Evolutionary conservation across 2,888 invertebrate species (phyloP).

Genomic region (Hedya salicella): DNA sequence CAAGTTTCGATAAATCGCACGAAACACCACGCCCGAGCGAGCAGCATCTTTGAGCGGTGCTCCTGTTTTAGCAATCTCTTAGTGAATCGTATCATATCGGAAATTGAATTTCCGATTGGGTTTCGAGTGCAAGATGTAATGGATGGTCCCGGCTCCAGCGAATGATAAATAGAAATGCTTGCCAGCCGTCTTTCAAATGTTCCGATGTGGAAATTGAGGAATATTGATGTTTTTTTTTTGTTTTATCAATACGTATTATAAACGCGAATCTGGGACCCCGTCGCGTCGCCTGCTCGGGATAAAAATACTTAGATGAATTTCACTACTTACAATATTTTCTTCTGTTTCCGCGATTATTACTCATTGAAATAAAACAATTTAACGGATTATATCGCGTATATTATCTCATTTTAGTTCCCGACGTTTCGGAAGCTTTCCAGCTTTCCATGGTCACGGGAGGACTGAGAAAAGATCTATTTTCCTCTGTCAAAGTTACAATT

Average conservation of each 20-base stretch:
- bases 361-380: too few species aligned
- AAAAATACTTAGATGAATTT: too few species aligned
- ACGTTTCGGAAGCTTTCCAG: too few species aligned
- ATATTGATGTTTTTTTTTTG: conserved; percentile 59
- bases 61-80: conserved; percentile 72
- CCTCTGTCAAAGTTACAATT: too few species aligned
- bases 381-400: too few species aligned
- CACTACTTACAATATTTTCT: too few species aligned
- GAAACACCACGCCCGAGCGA: conserved; percentile 1
- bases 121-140: conserved; percentile 66
- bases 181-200: conserved; percentile 45
- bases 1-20: conserved; percentile 10
- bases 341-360: too few species aligned
- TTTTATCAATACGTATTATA: conserved; percentile 52
- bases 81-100: conserved; percentile 78
- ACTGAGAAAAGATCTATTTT: too few species aligned
- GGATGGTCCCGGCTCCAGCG: conserved; percentile 64
- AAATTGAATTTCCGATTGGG: conserved; percentile 82
- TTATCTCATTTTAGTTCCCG: too few species aligned
- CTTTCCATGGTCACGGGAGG: too few species aligned
- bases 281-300: too few species aligned
- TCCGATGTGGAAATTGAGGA: conserved; percentile 57
- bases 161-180: conserved; percentile 67
- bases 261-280: too few species aligned
- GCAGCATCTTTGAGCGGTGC: conserved; percentile 52